A percentile compares a stretch with the other conserved stretches of the same genome.
phyloP scores from a whole-genome alignment of 2,113 vertebrate species.

The Pipra filicauda region DNA sequence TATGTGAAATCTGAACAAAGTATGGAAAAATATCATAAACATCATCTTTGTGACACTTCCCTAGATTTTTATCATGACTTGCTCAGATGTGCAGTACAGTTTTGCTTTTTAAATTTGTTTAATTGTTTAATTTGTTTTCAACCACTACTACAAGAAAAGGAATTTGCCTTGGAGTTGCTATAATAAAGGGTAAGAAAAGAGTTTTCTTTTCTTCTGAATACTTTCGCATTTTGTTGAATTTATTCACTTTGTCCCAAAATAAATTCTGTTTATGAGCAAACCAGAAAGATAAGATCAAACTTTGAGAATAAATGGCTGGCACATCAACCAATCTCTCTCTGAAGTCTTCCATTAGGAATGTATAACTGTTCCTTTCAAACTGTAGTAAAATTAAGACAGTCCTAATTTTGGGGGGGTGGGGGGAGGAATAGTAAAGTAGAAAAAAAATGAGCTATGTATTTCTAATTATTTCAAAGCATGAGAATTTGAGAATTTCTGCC shows the following conservation, averaged over 20 bases:
- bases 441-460: neutral
- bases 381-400: neutral
- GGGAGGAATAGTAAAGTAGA: neutral
- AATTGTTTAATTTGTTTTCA: neutral
- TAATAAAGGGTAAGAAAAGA: neutral
- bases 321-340: neutral
- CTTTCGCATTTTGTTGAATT: neutral
- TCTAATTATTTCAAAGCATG: neutral
- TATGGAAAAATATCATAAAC: neutral
- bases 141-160: neutral
- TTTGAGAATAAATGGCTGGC: neutral
- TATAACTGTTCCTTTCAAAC: neutral
- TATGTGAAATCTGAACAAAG: conserved; percentile 44
- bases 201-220: neutral
- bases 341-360: neutral
- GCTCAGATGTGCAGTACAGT: neutral
- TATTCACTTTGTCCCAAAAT: neutral
- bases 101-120: neutral
- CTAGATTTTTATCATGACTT: neutral
- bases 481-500: neutral
- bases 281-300: neutral
- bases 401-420: neutral
- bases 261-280: neutral
- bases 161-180: neutral
- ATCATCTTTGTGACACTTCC: neutral